A percentile compares a stretch with the other conserved stretches of the same genome.
These are phyloP conservation scores for Acinonyx jubatus DNA, from an alignment of 2,113 vertebrate species.

Conservation along the genomic window DNA sequence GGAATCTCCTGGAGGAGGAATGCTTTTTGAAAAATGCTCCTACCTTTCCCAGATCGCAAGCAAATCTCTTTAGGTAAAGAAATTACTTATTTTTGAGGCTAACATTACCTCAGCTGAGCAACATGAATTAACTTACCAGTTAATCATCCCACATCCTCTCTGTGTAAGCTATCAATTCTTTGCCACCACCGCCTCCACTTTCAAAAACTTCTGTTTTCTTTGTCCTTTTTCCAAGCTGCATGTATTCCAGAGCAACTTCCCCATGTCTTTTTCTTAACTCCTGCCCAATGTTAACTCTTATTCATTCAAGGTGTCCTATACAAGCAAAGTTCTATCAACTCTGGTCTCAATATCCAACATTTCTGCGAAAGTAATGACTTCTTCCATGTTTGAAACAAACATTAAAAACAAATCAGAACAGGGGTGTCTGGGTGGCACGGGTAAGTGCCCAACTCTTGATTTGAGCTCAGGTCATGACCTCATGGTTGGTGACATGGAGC, in stretches of 20 bases:
- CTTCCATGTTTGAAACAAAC: slow-evolving; percentile 21
- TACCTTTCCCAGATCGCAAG: not conserved
- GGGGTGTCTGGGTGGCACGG: too few species aligned
- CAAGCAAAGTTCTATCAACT: not conserved
- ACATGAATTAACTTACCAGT: not conserved
- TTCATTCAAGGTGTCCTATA: not conserved
- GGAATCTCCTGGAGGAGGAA: not conserved
- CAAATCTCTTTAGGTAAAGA: not conserved
- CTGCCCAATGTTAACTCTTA: not conserved
- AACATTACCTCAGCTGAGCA: not conserved
- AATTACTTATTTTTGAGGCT: not conserved
- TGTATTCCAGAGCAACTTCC: not conserved
- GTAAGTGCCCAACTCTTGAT: too few species aligned
- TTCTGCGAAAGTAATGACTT: not conserved
- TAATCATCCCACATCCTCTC: not conserved
- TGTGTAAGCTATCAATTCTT: not conserved
- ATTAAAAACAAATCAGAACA: not conserved
- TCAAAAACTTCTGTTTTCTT: not conserved
- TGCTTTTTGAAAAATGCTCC: not conserved
- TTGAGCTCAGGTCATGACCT: too few species aligned
- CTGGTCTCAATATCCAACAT: not conserved
- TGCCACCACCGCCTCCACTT: not conserved
- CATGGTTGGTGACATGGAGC: too few species aligned
- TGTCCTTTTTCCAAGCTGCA: not conserved
- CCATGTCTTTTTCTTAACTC: not conserved